Base-by-base conservation (phyloP, 1,140 invertebrate genomes). In the Anoplophora glabripennis region DNA sequence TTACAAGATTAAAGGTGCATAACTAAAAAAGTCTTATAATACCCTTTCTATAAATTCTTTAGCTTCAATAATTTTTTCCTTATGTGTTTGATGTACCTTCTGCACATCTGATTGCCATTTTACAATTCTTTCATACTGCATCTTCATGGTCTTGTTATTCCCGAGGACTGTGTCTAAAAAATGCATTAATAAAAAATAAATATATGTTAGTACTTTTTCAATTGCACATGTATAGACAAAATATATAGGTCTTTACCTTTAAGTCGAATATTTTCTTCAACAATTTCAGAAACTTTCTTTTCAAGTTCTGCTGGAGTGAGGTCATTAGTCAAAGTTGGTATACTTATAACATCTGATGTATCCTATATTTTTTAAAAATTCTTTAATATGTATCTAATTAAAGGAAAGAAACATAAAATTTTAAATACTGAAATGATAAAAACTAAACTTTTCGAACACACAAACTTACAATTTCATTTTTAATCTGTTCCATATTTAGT, bases 101-200 rank as follows among this genome's bases (percentile, higher is more conserved):
- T 69, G 64, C 0, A 81, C 73, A 56, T 81, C 77, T 18, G 78
- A 69, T 60, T 81, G 79, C 80, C 80, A 83, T 1, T 58, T 64
- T 1, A 72, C 65, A 3, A 84, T 63, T 14, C 71, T 76, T 18
- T 75, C 77, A 42, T 81, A 79, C 55, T 83, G 80, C 28, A 78
- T 67, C 54, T 81, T 81, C 75, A 83, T 80, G 1, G 77, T 74
- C 34, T 75, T 55, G 65, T 81, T 84, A 57, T 83, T 83, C 54
- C 79, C 75, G 4, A 73, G 68, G 21, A 84, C 60, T 1, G 80
- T 80, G 65, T 82, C 80, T 72, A 33, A 18, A 63, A 9, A 47
- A 36, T 12, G n/a, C 1, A 46, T 34, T 28, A 11, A 40, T 7
- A 10, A 37, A 56, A 18, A 1, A 17, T 12, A 12, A 21, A 34